phyloP scores from a whole-genome alignment of 2,797 vertebrate genomes.

The Rhadinocentrus ornatus region DNA sequence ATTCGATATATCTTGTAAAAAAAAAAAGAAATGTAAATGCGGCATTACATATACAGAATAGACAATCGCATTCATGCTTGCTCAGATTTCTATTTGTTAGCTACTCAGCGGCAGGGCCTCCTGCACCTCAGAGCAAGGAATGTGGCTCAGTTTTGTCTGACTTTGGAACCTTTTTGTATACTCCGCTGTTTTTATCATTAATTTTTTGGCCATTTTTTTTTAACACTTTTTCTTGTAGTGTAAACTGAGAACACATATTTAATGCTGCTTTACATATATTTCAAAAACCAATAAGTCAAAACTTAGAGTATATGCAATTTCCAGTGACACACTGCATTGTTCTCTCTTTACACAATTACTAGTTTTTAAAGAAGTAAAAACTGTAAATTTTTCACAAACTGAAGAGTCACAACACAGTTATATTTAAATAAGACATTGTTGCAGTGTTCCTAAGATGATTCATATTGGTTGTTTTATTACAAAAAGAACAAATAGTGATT shows the following conservation, averaged over 20 bases:
- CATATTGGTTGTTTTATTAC: slow-evolving; percentile 44
- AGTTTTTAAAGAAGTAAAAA: too few species aligned
- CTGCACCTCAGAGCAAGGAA: neutral
- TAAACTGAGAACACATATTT: neutral
- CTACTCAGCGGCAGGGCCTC: neutral
- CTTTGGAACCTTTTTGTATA: too few species aligned
- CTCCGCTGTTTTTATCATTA: too few species aligned
- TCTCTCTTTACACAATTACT: too few species aligned
- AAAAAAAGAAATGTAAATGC: neutral
- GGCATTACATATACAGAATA: neutral
- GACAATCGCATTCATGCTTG: neutral
- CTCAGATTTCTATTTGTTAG: neutral
- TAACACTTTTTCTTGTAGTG: neutral
- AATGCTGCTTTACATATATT: too few species aligned
- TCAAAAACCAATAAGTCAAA: too few species aligned
- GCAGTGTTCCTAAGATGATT: slow-evolving; percentile 19
- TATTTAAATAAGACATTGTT: slow-evolving; percentile 4
- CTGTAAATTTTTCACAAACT: neutral
- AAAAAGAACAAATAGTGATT: slow-evolving; percentile 22
- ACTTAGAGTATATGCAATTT: too few species aligned
- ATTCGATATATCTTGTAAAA: neutral
- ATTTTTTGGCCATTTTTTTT: too few species aligned
- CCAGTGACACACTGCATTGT: too few species aligned
- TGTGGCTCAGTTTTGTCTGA: neutral
- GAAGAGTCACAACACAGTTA: slow-evolving; percentile 18